phyloP scores from a whole-genome alignment of 2,888 invertebrate species.

The Masnerella sp. region DNA sequence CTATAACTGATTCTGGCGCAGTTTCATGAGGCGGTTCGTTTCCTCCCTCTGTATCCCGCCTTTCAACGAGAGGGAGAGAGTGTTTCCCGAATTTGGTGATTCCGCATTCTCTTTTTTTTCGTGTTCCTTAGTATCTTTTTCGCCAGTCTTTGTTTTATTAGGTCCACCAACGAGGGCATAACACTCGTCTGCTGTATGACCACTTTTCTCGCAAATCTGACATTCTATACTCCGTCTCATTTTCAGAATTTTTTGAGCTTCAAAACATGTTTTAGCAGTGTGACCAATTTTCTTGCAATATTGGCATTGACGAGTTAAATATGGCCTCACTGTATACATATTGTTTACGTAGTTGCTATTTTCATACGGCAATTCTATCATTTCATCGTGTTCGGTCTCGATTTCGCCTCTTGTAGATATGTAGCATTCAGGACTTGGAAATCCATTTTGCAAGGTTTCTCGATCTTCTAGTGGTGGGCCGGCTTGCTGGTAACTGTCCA shows the following conservation, averaged over 20 bases:
- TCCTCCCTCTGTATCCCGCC: slow-evolving; percentile 13
- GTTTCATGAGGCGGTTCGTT: background rate
- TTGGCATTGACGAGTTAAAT: no score
- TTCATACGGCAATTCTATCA: slow-evolving; percentile 2
- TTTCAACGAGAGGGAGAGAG: slow-evolving; percentile 1
- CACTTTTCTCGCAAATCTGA: slow-evolving; percentile 22
- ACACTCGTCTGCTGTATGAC: slow-evolving; percentile 11
- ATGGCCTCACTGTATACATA: no score
- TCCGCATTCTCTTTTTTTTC: background rate
- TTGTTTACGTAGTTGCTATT: background rate
- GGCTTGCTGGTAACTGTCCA: no score
- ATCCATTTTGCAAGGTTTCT: no score
- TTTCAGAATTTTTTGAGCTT: background rate
- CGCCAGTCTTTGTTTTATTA: background rate
- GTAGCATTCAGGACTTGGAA: no score
- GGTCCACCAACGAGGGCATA: slow-evolving; percentile 11
- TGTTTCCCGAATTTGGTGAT: slow-evolving; percentile 21
- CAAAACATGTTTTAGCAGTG: background rate
- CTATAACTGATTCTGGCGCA: background rate
- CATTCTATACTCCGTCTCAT: background rate
- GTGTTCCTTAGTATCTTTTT: background rate
- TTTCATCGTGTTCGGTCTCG: background rate
- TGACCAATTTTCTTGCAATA: slow-evolving; percentile 38
- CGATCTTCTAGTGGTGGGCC: no score
- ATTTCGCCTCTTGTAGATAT: no score